Conservation (phyloP, 2,113 vertebrate species). For the Malurus melanocephalus region DNA sequence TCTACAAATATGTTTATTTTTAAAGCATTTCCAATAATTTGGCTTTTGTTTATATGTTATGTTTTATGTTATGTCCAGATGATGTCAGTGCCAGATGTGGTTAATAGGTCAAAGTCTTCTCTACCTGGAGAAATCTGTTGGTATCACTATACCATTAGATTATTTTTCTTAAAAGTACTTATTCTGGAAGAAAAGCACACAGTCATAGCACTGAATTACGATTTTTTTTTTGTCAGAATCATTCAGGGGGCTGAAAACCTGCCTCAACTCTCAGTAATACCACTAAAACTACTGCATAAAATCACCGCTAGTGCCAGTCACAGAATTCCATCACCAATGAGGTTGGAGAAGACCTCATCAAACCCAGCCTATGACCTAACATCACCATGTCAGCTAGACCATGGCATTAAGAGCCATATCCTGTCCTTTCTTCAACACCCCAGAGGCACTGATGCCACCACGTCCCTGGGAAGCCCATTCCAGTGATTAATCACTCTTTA, state of each 20-base stretch:
- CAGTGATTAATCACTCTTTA: not conserved
- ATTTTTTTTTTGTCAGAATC: not conserved
- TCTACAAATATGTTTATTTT: not conserved
- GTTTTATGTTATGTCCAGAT: not conserved
- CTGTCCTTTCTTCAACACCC: not conserved
- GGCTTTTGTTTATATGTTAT: not conserved
- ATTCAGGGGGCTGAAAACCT: not conserved
- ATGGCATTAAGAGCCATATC: not conserved
- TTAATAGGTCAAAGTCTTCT: not conserved
- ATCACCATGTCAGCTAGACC: not conserved
- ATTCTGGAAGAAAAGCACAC: not conserved
- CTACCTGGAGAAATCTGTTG: not conserved
- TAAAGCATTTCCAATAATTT: not conserved
- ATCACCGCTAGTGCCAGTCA: fast-evolving
- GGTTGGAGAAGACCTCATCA: not conserved
- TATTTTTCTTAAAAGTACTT: not conserved
- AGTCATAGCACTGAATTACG: too few species aligned
- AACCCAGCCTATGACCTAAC: not conserved
- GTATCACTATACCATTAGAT: not conserved
- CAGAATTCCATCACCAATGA: not conserved
- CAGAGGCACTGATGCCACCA: not conserved
- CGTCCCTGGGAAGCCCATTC: not conserved
- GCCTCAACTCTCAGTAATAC: not conserved
- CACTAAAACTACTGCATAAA: not conserved
- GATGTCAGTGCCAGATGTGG: not conserved